Percentiles rank a stretch among this genome's conserved stretches.
Evolutionary conservation across 2,113 vertebrate species (phyloP).

Genomic region (Etheostoma spectabile): DNA sequence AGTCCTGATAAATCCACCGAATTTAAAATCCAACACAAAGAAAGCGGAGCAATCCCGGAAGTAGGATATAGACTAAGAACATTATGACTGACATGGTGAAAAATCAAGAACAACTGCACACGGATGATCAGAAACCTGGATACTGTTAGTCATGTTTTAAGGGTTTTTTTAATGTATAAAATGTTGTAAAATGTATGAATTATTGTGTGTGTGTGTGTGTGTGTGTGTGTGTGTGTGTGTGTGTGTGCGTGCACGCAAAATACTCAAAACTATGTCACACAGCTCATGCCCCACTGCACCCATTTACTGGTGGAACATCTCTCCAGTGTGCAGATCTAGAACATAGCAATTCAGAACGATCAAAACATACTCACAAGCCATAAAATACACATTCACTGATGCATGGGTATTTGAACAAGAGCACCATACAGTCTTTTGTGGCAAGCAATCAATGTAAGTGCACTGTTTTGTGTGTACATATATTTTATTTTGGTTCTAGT

Average conservation of each 20-base stretch:
- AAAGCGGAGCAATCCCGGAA: too few relatives aligned
- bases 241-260: not conserved
- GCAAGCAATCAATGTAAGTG: conserved; percentile 49
- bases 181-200: conserved; percentile 52
- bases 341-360: conserved; percentile 78
- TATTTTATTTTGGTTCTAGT: conserved; percentile 10
- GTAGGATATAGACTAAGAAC: too few relatives aligned
- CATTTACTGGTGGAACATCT: conserved; percentile 73
- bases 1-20: too few relatives aligned
- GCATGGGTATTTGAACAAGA: conserved; percentile 52
- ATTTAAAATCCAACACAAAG: too few relatives aligned
- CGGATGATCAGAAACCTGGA: too few relatives aligned
- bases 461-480: conserved; percentile 55
- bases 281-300: conserved; percentile 69
- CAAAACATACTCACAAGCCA: conserved; percentile 73
- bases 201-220: conserved; percentile 42
- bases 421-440: conserved; percentile 49
- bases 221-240: too few relatives aligned
- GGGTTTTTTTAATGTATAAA: too few relatives aligned
- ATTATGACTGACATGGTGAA: too few relatives aligned
- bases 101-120: too few relatives aligned
- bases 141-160: too few relatives aligned
- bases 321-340: conserved; percentile 67
- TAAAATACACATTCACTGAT: conserved; percentile 37
- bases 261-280: conserved; percentile 74